phyloP scores from a whole-genome alignment of 2,113 vertebrate genomes.

The Rutilus rutilus region DNA sequence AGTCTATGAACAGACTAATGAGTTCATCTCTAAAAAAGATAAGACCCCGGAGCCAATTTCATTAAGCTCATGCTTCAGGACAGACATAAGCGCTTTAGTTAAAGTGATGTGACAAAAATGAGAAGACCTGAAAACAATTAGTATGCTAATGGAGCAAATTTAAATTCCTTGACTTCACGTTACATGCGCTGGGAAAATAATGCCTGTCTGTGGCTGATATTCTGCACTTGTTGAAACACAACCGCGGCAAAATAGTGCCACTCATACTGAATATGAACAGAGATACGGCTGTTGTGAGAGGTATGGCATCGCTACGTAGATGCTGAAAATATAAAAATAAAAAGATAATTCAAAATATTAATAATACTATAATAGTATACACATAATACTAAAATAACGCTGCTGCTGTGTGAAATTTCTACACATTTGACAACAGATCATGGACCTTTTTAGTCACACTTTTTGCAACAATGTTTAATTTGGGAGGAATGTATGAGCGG shows the following conservation, averaged over 20 bases:
- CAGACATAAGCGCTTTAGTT: slow-evolving; percentile 41
- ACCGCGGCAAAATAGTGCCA: background rate
- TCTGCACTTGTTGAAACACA: background rate
- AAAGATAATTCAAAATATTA: too few species aligned
- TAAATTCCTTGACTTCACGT: slow-evolving; percentile 32
- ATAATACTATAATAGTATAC: background rate
- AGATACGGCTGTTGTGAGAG: background rate
- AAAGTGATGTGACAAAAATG: slow-evolving; percentile 47
- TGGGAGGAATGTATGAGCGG: background rate
- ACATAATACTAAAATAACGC: background rate
- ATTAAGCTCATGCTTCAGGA: slow-evolving; percentile 53
- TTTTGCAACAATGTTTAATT: background rate
- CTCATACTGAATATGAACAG: background rate
- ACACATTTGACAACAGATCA: background rate
- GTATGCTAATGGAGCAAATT: slow-evolving; percentile 57
- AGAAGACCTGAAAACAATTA: slow-evolving; percentile 59
- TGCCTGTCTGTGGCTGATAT: slow-evolving; percentile 24
- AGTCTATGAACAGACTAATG: slow-evolving; percentile 54
- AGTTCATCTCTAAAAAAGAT: slow-evolving; percentile 23
- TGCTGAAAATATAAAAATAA: background rate
- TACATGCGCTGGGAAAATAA: slow-evolving; percentile 32
- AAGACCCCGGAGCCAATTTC: slow-evolving; percentile 48
- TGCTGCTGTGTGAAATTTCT: background rate
- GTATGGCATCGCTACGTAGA: background rate
- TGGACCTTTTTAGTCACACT: background rate